These are phyloP conservation scores for Morinoia aosen DNA, from an alignment of 2,888 invertebrate species.

Conservation along the genomic window DNA sequence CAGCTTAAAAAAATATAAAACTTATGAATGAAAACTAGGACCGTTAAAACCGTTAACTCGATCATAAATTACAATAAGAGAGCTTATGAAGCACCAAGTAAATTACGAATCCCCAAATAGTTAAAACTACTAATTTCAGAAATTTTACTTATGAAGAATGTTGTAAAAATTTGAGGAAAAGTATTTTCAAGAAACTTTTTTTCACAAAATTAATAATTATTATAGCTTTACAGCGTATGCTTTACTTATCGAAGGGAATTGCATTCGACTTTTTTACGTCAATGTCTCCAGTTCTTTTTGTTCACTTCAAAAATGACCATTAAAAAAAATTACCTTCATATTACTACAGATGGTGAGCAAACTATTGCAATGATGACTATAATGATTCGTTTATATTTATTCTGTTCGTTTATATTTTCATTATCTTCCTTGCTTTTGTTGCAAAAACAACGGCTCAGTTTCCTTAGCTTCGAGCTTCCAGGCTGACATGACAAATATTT, in stretches of 20 bases:
- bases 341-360: too few relatives aligned
- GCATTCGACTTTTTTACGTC: background rate
- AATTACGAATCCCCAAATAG: background rate
- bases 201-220: background rate
- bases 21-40: background rate
- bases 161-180: background rate
- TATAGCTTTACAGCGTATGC: background rate
- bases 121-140: background rate
- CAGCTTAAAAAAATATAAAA: too few relatives aligned
- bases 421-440: too few relatives aligned
- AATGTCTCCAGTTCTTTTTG: background rate
- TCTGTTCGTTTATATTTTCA: too few relatives aligned
- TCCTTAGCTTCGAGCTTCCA: background rate
- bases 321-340: too few relatives aligned
- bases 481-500: background rate
- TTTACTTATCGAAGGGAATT: background rate
- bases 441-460: too few relatives aligned
- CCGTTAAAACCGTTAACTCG: background rate
- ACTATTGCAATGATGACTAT: too few relatives aligned
- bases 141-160: background rate
- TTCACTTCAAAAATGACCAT: too few relatives aligned
- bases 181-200: background rate
- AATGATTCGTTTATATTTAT: too few relatives aligned
- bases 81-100: background rate
- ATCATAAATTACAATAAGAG: background rate